Percentiles rank a stretch among this genome's conserved stretches.
phyloP scores from a whole-genome alignment of 2,113 vertebrate species.

The Bufo bufo region DNA sequence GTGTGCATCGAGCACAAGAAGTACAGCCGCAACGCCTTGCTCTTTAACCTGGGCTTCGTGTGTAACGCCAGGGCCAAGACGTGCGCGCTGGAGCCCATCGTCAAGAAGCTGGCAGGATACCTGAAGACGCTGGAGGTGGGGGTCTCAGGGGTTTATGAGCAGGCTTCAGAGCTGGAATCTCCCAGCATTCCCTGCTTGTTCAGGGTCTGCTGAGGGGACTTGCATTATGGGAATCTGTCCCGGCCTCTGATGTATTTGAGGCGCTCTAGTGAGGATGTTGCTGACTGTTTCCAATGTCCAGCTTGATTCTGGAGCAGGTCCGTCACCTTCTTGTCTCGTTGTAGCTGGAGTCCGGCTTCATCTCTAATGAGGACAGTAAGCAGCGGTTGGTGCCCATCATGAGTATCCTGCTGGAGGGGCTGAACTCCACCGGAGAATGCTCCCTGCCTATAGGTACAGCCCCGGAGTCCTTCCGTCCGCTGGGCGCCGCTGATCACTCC shows the following conservation, averaged over 20 bases:
- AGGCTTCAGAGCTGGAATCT: background rate
- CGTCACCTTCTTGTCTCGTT: constrained; percentile 32
- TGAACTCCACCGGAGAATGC: constrained; percentile 92
- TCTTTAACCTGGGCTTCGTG: constrained; percentile 95
- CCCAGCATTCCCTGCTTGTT: background rate
- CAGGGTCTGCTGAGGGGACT: background rate
- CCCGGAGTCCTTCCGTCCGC: background rate
- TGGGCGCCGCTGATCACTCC: background rate
- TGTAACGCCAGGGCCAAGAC: constrained; percentile 93
- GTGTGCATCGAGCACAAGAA: constrained; percentile 99
- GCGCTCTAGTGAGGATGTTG: background rate
- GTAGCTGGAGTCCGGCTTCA: constrained; percentile 94
- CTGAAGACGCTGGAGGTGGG: constrained; percentile 93
- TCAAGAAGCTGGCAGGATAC: constrained; percentile 96
- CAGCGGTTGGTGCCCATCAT: constrained; percentile 95
- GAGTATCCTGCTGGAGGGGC: constrained; percentile 92
- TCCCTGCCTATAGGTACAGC: constrained; percentile 69
- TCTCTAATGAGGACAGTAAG: constrained; percentile 95
- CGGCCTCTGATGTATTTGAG: too few relatives aligned
- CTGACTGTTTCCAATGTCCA: background rate
- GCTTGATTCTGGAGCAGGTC: background rate
- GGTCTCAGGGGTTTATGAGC: too few relatives aligned
- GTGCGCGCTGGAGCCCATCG: constrained; percentile 92
- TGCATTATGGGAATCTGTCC: too few relatives aligned
- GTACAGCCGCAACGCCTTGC: constrained; percentile 93